Percentiles rank a stretch among this genome's conserved stretches.
These are phyloP conservation scores for Drosophila mayaguana DNA, from an alignment of 2,888 invertebrate species.

Conservation along the genomic window DNA sequence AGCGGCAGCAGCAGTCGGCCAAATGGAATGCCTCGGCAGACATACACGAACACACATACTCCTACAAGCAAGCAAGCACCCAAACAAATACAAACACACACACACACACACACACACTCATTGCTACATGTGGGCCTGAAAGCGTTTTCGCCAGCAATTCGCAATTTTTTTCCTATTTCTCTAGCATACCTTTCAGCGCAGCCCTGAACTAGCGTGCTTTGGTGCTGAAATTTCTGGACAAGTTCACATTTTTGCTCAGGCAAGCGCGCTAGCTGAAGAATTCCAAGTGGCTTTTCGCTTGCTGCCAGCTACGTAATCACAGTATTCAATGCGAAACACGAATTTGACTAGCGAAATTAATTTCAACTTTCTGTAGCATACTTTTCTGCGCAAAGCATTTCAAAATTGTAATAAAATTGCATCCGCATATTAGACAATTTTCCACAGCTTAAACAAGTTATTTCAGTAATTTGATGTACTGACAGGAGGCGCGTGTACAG, in stretches of 20 bases:
- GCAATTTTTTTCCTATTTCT: constrained; percentile 12
- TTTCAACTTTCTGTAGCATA: neutral
- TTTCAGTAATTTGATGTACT: neutral
- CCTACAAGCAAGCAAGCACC: constrained; percentile 3
- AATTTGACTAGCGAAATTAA: neutral
- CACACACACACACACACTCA: constrained; percentile 8
- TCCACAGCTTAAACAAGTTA: neutral
- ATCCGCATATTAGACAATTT: neutral
- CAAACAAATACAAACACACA: constrained; percentile 26
- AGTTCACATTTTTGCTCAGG: constrained; percentile 5
- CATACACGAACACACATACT: constrained; percentile 15
- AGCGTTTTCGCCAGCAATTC: constrained; percentile 44
- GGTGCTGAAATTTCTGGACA: neutral
- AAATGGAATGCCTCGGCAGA: constrained; percentile 62
- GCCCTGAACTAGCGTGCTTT: neutral
- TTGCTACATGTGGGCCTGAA: constrained; percentile 23
- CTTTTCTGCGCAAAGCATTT: constrained; percentile 1
- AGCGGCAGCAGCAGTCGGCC: constrained; percentile 49
- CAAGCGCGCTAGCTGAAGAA: neutral
- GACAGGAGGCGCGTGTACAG: neutral
- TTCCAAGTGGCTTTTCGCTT: neutral
- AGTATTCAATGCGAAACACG: neutral
- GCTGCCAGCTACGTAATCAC: neutral
- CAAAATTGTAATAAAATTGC: neutral
- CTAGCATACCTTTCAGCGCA: constrained; percentile 8